Base-by-base conservation (phyloP, 2,888 invertebrate species). In the Gibbula magus region DNA sequence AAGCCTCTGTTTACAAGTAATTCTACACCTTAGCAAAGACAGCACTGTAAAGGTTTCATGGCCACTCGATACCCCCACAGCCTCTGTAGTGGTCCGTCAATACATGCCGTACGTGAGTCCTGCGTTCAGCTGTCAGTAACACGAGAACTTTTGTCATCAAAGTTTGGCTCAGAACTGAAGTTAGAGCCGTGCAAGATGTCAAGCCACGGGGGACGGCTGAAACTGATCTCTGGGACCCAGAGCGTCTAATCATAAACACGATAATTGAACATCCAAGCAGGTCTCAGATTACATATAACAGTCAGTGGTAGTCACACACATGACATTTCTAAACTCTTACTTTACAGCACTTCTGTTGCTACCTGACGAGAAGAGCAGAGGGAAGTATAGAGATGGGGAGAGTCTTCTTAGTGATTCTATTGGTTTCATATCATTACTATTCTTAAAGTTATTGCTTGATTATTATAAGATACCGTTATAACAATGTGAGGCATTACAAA, bases 1-100 rank as follows among this genome's bases (percentile, higher is more conserved):
- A 29, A 61, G 61, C 61, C 61, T 61, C 61, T 61, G 61, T 61
- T 61, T 61, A 61, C 61, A 61, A 8, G 61, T 61, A 61, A 61
- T 61, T 61, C 18, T 10, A 61, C 25, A 61, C 61, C 29, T 25
- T 61, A 13, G 61, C 61, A 61, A 61, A 61, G 61, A 61, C 61
- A 25, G 29, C 29, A 25, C 29, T 25, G 61, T 61, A 61, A 61
- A 61, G 61, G 61, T 61, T 61, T 29, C 29, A 16, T 13, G 61
- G 61, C 13, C 25, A 61, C 10, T 29, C 29, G 61, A 61, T 29
- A 61, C n/a, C 61, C 25, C 29, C 2, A 25, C 13, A 29, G 29
- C 61, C 29, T 25, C 25, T 29, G 25, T 16, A 61, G 61, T 16
- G 29, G 29, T 61, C 61, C 16, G 61, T 61, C 61, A 61, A 61